These are phyloP conservation scores for Cephus runcator DNA, from an alignment of 2,888 invertebrate species.

Conservation along the genomic window DNA sequence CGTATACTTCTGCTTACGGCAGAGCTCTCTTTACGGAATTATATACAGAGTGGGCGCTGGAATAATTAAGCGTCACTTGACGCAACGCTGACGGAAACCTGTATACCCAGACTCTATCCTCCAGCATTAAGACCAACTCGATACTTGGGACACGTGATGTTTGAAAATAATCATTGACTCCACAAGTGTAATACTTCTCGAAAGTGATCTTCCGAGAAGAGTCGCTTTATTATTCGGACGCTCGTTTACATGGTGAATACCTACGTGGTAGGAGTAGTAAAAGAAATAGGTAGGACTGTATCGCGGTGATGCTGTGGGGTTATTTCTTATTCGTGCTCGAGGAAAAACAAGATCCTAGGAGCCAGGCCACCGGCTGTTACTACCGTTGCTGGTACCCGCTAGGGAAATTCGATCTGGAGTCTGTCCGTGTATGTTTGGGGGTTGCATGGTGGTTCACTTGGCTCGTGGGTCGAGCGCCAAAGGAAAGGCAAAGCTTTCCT, in stretches of 20 bases:
- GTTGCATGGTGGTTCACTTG: conserved; percentile 26
- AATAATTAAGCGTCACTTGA: neutral
- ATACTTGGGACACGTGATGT: neutral
- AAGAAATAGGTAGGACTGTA: neutral
- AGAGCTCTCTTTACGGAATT: neutral
- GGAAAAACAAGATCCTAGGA: conserved; percentile 23
- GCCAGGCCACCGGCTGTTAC: neutral
- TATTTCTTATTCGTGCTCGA: conserved; percentile 43
- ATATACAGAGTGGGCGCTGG: neutral
- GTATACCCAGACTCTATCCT: neutral
- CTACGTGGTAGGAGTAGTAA: neutral
- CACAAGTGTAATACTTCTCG: neutral
- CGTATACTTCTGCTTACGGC: neutral
- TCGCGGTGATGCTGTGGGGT: conserved; percentile 13
- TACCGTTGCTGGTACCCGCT: conserved; percentile 37
- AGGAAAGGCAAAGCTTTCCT: conserved; percentile 20
- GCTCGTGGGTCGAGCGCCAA: conserved; percentile 13
- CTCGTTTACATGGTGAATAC: neutral
- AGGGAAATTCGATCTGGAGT: conserved; percentile 59
- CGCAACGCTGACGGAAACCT: neutral
- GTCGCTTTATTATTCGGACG: neutral
- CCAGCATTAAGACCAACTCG: neutral
- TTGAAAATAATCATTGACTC: neutral
- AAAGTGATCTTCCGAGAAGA: neutral
- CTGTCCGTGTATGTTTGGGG: conserved; percentile 58